Conservation (phyloP, 2,797 vertebrate genomes). For the Urophycis tenuis region DNA sequence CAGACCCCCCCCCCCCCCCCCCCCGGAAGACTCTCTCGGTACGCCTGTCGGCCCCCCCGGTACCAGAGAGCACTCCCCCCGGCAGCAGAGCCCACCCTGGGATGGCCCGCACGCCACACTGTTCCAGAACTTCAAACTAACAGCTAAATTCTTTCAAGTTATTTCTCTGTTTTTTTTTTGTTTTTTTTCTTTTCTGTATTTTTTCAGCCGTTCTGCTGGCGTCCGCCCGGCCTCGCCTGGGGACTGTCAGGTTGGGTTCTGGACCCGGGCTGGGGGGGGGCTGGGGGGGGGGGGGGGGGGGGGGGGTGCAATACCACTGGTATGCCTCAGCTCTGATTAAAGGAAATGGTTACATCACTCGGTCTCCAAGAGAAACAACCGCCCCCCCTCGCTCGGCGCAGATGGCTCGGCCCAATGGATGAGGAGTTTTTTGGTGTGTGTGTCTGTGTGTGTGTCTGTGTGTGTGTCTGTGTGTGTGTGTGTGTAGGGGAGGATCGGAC, state of each 20-base stretch:
- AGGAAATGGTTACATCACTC: conserved; percentile 59
- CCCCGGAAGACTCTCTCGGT: conserved; percentile 9
- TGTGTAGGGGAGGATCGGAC: conserved; percentile 24
- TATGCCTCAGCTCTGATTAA: conserved; percentile 56
- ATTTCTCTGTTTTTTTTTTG: background rate
- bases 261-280: background rate
- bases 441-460: too few species aligned
- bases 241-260: conserved; percentile 36
- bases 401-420: conserved; percentile 40
- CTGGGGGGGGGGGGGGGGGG: background rate
- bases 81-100: conserved; percentile 12
- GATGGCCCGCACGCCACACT: conserved; percentile 12
- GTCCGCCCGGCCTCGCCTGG: conserved; percentile 25
- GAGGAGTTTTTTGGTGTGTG: conserved; percentile 15
- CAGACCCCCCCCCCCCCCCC: conserved; percentile 13
- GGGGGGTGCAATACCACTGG: conserved; percentile 33
- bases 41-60: conserved; percentile 5
- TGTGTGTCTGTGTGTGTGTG: too few species aligned
- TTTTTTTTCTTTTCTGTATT: background rate
- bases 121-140: background rate
- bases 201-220: conserved; percentile 23
- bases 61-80: background rate
- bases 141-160: conserved; percentile 9
- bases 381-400: conserved; percentile 16
- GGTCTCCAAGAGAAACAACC: conserved; percentile 51